A percentile compares a stretch with the other conserved stretches of the same genome.
Conservation (phyloP, 2,888 invertebrate genomes). For the Calliphora vomitoria region DNA sequence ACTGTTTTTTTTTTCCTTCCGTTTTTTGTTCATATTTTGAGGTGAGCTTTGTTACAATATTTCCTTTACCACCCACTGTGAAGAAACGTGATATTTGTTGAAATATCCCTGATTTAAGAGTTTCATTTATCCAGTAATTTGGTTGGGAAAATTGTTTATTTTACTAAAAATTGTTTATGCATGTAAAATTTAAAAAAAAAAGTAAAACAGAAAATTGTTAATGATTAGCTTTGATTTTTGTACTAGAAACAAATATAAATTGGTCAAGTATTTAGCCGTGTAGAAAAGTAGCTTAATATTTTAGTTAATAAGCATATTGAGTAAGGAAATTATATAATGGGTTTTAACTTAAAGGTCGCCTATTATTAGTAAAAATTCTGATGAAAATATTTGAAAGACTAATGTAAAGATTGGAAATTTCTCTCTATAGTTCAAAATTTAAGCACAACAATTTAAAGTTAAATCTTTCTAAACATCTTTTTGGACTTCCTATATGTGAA, state of each 20-base stretch:
- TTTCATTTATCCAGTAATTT: not conserved
- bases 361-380: no score
- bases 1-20: slow-evolving; percentile 29
- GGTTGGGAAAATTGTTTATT: slow-evolving; percentile 40
- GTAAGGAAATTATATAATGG: no score
- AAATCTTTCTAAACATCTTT: no score
- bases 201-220: not conserved
- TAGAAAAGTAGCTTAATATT: not conserved
- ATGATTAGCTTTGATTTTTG: slow-evolving; percentile 40
- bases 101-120: not conserved
- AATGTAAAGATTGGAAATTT: no score
- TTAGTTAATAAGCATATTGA: no score
- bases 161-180: not conserved
- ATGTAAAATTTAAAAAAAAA: not conserved
- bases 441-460: no score
- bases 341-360: no score
- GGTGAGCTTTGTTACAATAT: slow-evolving; percentile 36
- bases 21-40: slow-evolving; percentile 9
- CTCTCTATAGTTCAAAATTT: no score
- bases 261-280: not conserved
- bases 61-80: slow-evolving; percentile 73
- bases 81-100: slow-evolving; percentile 73
- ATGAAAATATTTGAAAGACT: no score
- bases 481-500: no score
- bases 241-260: not conserved